Conservation (phyloP, 2,888 invertebrate species). For the Hirudinaria manillensis region DNA sequence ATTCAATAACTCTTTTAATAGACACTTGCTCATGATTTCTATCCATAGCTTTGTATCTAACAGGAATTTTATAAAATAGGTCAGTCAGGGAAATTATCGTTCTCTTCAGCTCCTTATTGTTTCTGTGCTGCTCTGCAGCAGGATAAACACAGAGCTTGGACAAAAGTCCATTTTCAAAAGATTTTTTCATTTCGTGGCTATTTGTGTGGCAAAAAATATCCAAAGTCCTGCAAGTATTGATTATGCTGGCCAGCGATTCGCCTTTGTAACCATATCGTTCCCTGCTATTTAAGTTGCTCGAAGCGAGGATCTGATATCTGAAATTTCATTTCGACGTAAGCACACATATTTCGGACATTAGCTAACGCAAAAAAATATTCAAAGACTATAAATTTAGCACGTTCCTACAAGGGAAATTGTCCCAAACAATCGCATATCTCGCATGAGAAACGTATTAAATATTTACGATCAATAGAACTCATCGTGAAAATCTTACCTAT, state of each 20-base stretch:
- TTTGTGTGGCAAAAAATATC: constrained; percentile 2
- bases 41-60: constrained; percentile 19
- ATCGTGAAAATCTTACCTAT: constrained; percentile 17
- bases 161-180: background rate
- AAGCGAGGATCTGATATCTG: no score
- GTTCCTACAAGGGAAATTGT: no score
- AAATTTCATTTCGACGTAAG: no score
- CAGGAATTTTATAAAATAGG: constrained; percentile 26
- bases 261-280: constrained; percentile 16
- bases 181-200: constrained; percentile 13
- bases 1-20: background rate
- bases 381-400: no score
- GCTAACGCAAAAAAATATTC: no score
- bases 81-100: constrained; percentile 9
- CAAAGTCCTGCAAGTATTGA: constrained; percentile 13
- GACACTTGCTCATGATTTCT: background rate
- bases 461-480: background rate
- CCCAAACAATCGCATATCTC: no score
- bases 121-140: background rate
- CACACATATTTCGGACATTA: no score
- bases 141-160: constrained; percentile 6
- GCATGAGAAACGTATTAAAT: no score
- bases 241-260: constrained; percentile 24
- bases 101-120: background rate
- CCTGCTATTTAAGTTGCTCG: background rate